Evolutionary conservation across 2,888 invertebrate species (phyloP).

Genomic region (Stictocephala bisonia): DNA sequence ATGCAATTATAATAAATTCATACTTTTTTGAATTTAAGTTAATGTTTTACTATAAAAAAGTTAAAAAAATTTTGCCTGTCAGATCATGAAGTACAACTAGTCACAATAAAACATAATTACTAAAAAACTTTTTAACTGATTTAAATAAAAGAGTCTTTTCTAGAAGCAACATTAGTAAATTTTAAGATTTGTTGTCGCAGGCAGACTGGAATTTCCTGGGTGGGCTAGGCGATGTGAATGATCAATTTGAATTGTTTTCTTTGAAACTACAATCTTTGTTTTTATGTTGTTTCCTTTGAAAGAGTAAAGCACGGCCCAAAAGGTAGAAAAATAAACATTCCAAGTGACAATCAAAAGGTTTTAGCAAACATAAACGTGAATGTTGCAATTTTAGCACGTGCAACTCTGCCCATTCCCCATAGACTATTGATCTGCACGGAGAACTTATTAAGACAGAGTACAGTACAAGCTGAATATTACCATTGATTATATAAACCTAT

Average conservation of each 20-base stretch:
- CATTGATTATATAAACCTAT: too few species aligned
- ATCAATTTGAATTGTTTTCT: neutral
- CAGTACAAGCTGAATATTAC: too few species aligned
- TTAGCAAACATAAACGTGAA: neutral
- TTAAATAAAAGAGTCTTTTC: neutral
- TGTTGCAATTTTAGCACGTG: too few species aligned
- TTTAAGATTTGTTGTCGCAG: neutral
- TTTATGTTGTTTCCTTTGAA: neutral
- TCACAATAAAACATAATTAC: neutral
- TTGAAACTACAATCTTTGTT: neutral
- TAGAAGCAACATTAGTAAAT: neutral
- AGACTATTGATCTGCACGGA: too few species aligned
- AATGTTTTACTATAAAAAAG: too few species aligned
- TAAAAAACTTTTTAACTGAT: neutral
- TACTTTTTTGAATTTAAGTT: too few species aligned
- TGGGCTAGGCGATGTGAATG: neutral
- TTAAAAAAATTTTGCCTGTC: too few species aligned
- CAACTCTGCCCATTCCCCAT: too few species aligned
- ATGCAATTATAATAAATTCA: too few species aligned
- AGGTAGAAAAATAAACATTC: neutral
- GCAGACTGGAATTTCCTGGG: neutral
- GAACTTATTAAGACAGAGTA: too few species aligned
- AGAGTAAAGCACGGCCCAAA: neutral
- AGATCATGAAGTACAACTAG: neutral
- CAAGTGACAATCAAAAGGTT: neutral